Percentiles rank a stretch among this genome's conserved stretches.
phyloP scores from a whole-genome alignment of 1,140 invertebrate species.

The Carcinoscorpius rotundicauda region DNA sequence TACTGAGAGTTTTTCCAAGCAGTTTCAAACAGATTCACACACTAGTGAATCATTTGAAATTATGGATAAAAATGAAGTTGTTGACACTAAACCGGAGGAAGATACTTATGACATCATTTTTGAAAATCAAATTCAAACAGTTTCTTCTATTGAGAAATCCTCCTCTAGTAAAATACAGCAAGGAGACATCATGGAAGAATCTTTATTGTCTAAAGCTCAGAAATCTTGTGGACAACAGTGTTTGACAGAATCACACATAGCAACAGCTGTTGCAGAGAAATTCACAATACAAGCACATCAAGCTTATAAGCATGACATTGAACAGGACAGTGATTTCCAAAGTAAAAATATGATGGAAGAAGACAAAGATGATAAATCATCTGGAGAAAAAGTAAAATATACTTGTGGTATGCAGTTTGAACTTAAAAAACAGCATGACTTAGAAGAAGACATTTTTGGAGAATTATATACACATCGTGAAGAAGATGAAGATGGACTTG shows the following conservation, averaged over 20 bases:
- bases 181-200: no score
- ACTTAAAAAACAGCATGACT: conserved; percentile 27
- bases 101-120: conserved; percentile 16
- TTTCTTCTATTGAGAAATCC: no score
- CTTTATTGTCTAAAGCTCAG: no score
- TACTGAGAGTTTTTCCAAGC: not conserved
- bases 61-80: conserved; percentile 10
- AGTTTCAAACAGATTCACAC: conserved; percentile 5
- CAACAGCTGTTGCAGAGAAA: not conserved
- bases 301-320: not conserved
- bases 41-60: conserved; percentile 9
- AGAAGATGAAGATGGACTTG: conserved; percentile 37
- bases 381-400: not conserved
- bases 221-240: no score
- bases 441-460: conserved; percentile 56
- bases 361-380: not conserved
- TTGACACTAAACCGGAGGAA: conserved; percentile 20
- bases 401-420: conserved; percentile 25
- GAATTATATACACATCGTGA: conserved; percentile 42
- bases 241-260: no score
- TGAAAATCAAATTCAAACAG: no score
- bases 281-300: not conserved
- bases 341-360: not conserved
- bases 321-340: not conserved
- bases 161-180: no score